A percentile compares a stretch with the other conserved stretches of the same genome.
Evolutionary conservation across 2,888 invertebrate genomes (phyloP).

Genomic region (Chymomyza procnemis): DNA sequence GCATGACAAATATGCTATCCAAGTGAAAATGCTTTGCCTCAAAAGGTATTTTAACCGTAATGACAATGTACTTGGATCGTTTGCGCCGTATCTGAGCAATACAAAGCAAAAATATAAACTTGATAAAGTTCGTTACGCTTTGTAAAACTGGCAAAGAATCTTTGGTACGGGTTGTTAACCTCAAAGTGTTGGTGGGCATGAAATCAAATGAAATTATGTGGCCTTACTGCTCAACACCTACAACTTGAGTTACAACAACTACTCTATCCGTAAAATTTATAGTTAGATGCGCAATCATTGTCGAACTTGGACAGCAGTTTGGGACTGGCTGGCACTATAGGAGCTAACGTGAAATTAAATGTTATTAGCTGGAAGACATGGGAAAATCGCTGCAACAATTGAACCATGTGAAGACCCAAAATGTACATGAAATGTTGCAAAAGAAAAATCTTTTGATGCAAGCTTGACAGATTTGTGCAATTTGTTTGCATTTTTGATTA

Average conservation of each 20-base stretch:
- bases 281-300: not conserved
- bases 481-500: constrained; percentile 21
- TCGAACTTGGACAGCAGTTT: not conserved
- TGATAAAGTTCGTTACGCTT: not conserved
- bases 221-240: not conserved
- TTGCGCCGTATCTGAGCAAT: not conserved
- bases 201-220: not conserved
- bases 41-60: not conserved
- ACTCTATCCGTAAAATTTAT: not conserved
- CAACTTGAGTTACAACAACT: not conserved
- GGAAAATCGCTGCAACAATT: constrained; percentile 15
- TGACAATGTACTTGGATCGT: not conserved
- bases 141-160: not conserved
- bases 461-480: constrained; percentile 11
- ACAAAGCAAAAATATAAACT: not conserved
- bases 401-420: not conserved
- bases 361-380: constrained; percentile 38
- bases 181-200: not conserved
- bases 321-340: constrained; percentile 18
- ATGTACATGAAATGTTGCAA: not conserved
- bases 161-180: not conserved
- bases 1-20: not conserved
- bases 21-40: not conserved
- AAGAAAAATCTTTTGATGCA: constrained; percentile 6
- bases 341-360: constrained; percentile 37